phyloP scores from a whole-genome alignment of 2,888 invertebrate genomes.

The Taenaris catops region DNA sequence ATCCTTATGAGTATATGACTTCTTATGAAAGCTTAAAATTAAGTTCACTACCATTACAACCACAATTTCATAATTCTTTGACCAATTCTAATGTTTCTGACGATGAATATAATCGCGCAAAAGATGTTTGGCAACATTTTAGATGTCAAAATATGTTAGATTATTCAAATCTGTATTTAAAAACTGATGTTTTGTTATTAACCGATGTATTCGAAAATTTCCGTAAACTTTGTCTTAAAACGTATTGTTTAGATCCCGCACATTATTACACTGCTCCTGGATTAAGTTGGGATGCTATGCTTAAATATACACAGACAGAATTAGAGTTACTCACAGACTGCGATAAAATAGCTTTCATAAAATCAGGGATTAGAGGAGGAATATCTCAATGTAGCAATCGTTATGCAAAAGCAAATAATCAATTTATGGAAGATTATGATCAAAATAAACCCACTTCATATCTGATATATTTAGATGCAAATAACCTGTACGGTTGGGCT shows the following conservation, averaged over 20 bases:
- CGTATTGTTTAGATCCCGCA: conserved; percentile 28
- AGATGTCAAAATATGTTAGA: conserved; percentile 29
- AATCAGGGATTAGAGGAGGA: conserved; percentile 25
- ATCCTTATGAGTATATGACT: conserved; percentile 21
- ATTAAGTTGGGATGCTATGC: conserved; percentile 30
- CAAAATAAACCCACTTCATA: conserved; percentile 23
- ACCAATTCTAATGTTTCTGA: no score
- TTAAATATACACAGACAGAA: conserved; percentile 22
- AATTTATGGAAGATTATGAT: conserved; percentile 29
- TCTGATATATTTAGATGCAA: conserved; percentile 36
- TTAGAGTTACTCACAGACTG: conserved; percentile 25
- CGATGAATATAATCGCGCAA: no score
- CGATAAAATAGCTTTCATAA: conserved; percentile 22
- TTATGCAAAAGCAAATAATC: conserved; percentile 36
- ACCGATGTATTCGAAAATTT: conserved; percentile 41
- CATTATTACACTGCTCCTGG: conserved; percentile 29
- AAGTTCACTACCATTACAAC: conserved; percentile 9
- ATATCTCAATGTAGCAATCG: conserved; percentile 27
- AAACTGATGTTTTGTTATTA: conserved; percentile 34
- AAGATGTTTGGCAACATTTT: no score
- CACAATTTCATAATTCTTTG: conserved; percentile 1
- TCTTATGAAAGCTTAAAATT: conserved; percentile 15
- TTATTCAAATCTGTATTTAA: conserved; percentile 30
- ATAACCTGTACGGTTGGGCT: conserved; percentile 41
- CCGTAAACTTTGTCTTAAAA: conserved; percentile 28